Base-by-base conservation (phyloP, 2,888 invertebrate genomes). In the Rotaria sp. region DNA sequence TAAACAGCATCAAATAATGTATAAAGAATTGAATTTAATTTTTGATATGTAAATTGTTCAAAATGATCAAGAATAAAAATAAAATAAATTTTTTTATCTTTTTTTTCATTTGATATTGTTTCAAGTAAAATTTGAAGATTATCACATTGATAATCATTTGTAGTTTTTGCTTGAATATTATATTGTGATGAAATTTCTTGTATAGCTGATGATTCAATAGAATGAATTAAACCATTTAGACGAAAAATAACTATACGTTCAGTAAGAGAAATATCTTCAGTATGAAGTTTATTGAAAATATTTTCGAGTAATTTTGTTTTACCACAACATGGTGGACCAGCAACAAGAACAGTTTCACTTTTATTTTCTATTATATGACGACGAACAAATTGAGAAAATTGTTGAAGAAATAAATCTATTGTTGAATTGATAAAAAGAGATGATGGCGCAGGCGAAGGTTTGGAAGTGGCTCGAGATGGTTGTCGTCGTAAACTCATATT, bases 1-100 rank as follows among this genome's bases (percentile, higher is more conserved):
- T 80, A 80, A 45, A 80, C 80, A 80, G 80, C 45, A 45, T 80
- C 80, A 15, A 80, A 80, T 80, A 80, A 80, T 41, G 80, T 45
- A 45, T 80, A 80, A n/a, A 80, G 80, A 15, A 80, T 80, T 5
- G 80, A 80, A 41, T 80, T 80, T 45, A 80, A 80, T 45, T 80
- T 80, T 45, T 80, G 80, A 45, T 80, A 45, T 11, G 80, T 45
- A 80, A 80, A 80, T 1, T 80, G 45, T 45, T 80, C 80, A 18
- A 80, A 80, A 45, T 80, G 80, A 80, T 80, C 45, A 13, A 80
- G 45, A 45, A 80, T 15, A 80, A 80, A 26, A 45, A 80, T 80
- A 45, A 45, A 80, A n/a, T n/a, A 80, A 13, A 41, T 8, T n/a
- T 45, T 80, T 45, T 26, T 26, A 4, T 80, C 45, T 26, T 45